These are phyloP conservation scores for Nemotelus pantherinus DNA, from an alignment of 2,888 invertebrate species.

Conservation along the genomic window DNA sequence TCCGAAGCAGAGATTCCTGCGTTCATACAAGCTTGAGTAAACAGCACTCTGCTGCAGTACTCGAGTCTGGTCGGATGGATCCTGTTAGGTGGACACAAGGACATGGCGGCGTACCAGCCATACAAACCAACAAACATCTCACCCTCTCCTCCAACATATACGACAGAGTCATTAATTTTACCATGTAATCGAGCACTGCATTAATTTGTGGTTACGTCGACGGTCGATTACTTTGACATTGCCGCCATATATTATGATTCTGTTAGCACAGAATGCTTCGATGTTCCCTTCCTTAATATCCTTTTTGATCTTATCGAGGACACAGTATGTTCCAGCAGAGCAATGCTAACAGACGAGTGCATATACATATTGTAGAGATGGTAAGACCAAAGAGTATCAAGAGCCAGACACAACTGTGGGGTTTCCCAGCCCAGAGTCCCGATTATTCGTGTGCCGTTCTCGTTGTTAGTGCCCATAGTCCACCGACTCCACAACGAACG, in stretches of 20 bases:
- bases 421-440: too few relatives aligned
- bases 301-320: constrained; percentile 26
- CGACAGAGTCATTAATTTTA: constrained; percentile 36
- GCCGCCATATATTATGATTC: constrained; percentile 33
- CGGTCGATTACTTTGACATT: constrained; percentile 45
- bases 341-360: too few relatives aligned
- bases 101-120: not conserved
- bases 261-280: constrained; percentile 10
- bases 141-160: not conserved
- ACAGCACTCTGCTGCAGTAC: not conserved
- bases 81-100: not conserved
- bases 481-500: too few relatives aligned
- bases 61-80: not conserved
- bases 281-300: constrained; percentile 5
- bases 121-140: not conserved
- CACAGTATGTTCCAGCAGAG: not conserved
- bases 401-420: too few relatives aligned
- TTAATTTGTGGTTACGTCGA: constrained; percentile 46
- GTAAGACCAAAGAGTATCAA: too few relatives aligned
- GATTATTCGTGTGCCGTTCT: too few relatives aligned
- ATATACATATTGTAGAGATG: too few relatives aligned
- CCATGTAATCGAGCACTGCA: constrained; percentile 43
- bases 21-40: too few relatives aligned
- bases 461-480: too few relatives aligned
- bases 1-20: too few relatives aligned